These are phyloP conservation scores for Drosophila cognata DNA, from an alignment of 2,888 invertebrate species.

Conservation along the genomic window DNA sequence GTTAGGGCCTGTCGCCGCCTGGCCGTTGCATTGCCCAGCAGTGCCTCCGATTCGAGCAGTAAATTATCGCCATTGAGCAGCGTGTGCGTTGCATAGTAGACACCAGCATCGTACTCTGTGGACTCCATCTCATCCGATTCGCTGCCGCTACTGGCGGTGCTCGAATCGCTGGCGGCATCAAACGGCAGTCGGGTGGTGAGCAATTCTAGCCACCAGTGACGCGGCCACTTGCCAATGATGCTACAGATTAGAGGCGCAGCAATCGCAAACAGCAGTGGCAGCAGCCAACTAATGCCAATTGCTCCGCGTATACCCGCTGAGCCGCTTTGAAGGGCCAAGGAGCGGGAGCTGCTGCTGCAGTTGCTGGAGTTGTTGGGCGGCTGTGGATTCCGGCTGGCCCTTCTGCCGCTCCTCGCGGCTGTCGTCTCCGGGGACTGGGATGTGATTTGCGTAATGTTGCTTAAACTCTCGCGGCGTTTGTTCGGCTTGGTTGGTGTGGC, in stretches of 20 bases:
- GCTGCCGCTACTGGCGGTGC: constrained; percentile 1
- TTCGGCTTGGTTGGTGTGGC: constrained; percentile 54
- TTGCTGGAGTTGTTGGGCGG: not conserved
- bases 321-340: constrained; percentile 26
- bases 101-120: constrained; percentile 48
- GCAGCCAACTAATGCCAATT: constrained; percentile 85
- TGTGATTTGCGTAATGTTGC: constrained; percentile 76
- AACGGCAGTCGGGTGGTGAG: constrained; percentile 47
- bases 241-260: constrained; percentile 84
- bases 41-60: constrained; percentile 71
- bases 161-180: constrained; percentile 55
- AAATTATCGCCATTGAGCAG: constrained; percentile 80
- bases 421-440: constrained; percentile 54
- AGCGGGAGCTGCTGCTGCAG: not conserved
- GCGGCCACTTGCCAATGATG: constrained; percentile 85
- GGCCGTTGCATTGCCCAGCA: constrained; percentile 55
- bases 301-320: constrained; percentile 83
- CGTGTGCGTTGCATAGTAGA: constrained; percentile 68
- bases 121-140: constrained; percentile 18
- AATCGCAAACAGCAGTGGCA: constrained; percentile 84
- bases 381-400: constrained; percentile 14
- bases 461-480: constrained; percentile 68
- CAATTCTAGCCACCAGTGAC: constrained; percentile 88
- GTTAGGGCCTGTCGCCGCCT: constrained; percentile 26
- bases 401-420: constrained; percentile 1